Conservation (phyloP, 2,113 vertebrate species). For the Ahaetulla prasina region DNA sequence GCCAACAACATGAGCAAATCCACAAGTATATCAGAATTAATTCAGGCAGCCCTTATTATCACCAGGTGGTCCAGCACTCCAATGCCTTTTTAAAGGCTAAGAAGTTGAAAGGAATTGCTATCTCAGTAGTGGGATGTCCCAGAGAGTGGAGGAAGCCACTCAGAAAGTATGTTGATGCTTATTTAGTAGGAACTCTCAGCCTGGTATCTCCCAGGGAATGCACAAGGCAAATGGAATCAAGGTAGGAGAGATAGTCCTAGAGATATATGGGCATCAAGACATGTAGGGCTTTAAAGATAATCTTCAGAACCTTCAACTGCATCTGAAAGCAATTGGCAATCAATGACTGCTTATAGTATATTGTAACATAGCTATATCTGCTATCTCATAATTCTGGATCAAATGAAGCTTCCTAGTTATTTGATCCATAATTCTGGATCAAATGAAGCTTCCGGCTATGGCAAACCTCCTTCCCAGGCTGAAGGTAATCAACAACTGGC, state of each 20-base stretch:
- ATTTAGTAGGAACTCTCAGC: neutral
- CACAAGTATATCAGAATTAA: neutral
- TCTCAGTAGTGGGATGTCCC: neutral
- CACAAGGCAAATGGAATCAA: neutral
- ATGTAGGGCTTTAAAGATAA: neutral
- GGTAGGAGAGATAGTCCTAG: neutral
- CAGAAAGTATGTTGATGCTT: neutral
- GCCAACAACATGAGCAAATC: neutral
- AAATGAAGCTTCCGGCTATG: too few species aligned
- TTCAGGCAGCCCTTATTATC: neutral
- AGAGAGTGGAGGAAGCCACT: neutral
- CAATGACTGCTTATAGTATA: neutral
- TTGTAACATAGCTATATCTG: neutral
- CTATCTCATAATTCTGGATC: neutral
- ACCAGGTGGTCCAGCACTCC: neutral
- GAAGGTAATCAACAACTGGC: too few species aligned
- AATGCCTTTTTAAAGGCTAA: neutral
- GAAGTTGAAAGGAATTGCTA: neutral
- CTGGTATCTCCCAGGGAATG: neutral
- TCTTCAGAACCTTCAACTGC: neutral
- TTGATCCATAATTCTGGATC: too few species aligned
- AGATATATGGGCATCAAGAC: neutral
- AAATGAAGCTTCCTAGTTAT: neutral
- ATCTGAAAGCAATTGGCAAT: neutral
- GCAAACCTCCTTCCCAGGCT: too few species aligned